phyloP scores from a whole-genome alignment of 2,888 invertebrate species.

The Monopis laevigella region DNA sequence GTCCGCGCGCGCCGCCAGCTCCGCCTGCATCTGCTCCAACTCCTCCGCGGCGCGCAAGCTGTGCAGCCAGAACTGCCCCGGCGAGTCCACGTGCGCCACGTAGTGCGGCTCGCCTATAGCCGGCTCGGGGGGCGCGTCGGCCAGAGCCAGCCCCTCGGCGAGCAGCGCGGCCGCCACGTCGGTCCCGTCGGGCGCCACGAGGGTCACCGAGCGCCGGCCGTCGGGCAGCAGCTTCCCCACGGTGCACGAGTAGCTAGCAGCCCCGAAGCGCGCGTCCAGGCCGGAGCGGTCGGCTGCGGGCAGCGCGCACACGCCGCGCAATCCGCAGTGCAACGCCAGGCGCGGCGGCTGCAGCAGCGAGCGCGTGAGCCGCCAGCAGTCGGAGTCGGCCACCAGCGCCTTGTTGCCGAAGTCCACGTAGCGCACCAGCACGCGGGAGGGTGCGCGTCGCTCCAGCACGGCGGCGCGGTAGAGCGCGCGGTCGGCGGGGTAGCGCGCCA shows the following conservation, averaged over 20 bases:
- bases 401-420: constrained; percentile 83
- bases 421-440: constrained; percentile 71
- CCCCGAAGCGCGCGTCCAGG: constrained; percentile 70
- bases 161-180: constrained; percentile 58
- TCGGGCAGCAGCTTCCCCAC: constrained; percentile 45
- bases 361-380: constrained; percentile 76
- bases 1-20: constrained; percentile 68
- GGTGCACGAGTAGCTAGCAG: constrained; percentile 65
- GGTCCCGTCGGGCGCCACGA: constrained; percentile 41
- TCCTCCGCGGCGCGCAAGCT: constrained; percentile 62
- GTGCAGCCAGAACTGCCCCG: constrained; percentile 81
- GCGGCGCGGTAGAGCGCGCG: constrained; percentile 76
- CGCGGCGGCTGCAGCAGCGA: constrained; percentile 72
- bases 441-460: constrained; percentile 65
- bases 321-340: constrained; percentile 75
- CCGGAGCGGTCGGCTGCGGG: constrained; percentile 54
- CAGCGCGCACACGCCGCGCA: constrained; percentile 69
- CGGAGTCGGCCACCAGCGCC: constrained; percentile 67
- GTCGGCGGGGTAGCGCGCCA: constrained; percentile 77
- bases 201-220: constrained; percentile 53
- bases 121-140: constrained; percentile 52
- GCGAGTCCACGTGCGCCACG: constrained; percentile 78
- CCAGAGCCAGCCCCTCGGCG: constrained; percentile 51
- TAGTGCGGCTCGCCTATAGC: constrained; percentile 55
- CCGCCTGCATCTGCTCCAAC: constrained; percentile 70